A percentile compares a stretch with the other conserved stretches of the same genome.
These are phyloP conservation scores for Amia ocellicauda DNA, from an alignment of 2,113 vertebrate genomes.

Conservation along the genomic window DNA sequence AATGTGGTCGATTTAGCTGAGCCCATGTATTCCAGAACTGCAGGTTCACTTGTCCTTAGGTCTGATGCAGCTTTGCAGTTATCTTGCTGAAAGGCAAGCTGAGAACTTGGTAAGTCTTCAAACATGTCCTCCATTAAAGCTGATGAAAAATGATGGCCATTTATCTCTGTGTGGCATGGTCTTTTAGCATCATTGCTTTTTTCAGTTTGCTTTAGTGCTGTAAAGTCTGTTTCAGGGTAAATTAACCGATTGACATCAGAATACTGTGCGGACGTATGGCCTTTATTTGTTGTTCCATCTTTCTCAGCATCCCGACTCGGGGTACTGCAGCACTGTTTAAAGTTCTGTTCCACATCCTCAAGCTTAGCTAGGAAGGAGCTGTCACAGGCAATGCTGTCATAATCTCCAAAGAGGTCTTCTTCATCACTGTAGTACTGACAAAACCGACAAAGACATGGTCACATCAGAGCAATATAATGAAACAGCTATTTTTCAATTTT, in stretches of 20 bases:
- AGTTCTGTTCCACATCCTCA: slow-evolving; percentile 61
- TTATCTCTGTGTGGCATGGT: neutral
- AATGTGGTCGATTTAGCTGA: slow-evolving; percentile 25
- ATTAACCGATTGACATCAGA: neutral
- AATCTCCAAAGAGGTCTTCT: slow-evolving; percentile 84
- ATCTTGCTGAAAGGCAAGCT: slow-evolving; percentile 54
- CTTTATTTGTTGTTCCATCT: neutral
- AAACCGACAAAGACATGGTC: slow-evolving; percentile 35
- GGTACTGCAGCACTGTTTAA: slow-evolving; percentile 12
- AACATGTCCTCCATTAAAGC: slow-evolving; percentile 43
- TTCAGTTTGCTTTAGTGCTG: neutral
- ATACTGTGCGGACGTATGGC: neutral
- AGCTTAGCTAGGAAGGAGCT: slow-evolving; percentile 71
- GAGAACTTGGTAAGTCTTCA: slow-evolving; percentile 71
- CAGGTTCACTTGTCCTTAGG: slow-evolving; percentile 4
- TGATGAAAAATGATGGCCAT: slow-evolving; percentile 39
- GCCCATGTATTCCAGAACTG: slow-evolving; percentile 13
- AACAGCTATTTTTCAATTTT: neutral
- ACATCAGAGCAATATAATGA: neutral
- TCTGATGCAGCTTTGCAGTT: slow-evolving; percentile 19
- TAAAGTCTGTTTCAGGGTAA: neutral
- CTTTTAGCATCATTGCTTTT: neutral
- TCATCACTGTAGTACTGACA: slow-evolving; percentile 67
- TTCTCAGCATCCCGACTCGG: neutral
- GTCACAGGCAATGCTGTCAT: slow-evolving; percentile 75